phyloP scores from a whole-genome alignment of 2,888 invertebrate genomes.

The Calliopum simillimum region DNA sequence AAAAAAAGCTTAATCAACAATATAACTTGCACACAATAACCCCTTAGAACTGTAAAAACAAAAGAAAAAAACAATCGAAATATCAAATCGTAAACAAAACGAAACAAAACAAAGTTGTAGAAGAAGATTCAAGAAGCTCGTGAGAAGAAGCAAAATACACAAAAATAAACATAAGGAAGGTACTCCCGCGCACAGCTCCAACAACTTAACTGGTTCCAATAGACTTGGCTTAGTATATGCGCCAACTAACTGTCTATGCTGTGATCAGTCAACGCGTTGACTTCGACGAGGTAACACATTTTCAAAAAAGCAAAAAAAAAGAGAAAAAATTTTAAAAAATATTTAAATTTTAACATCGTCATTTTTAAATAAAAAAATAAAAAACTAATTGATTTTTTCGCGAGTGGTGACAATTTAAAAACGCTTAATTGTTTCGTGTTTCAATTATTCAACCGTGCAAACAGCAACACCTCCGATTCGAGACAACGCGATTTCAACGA shows the following conservation, averaged over 20 bases:
- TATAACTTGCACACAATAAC: not conserved
- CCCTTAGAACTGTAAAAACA: not conserved
- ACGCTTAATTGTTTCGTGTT: too few relatives aligned
- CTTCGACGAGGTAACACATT: not conserved
- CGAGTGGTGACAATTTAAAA: too few relatives aligned
- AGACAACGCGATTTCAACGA: too few relatives aligned
- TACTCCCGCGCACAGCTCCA: not conserved
- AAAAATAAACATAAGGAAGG: not conserved
- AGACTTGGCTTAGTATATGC: conserved; percentile 25
- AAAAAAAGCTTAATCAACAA: too few relatives aligned
- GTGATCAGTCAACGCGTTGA: conserved; percentile 18
- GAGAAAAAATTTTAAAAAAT: not conserved
- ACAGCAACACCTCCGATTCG: too few relatives aligned
- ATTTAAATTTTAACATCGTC: too few relatives aligned
- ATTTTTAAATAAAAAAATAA: too few relatives aligned
- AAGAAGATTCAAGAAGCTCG: not conserved
- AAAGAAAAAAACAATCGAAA: not conserved
- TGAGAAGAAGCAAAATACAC: not conserved
- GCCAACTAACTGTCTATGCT: conserved; percentile 5
- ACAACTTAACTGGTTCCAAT: conserved; percentile 26
- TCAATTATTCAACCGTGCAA: too few relatives aligned
- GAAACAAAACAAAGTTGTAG: not conserved
- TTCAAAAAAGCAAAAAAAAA: not conserved
- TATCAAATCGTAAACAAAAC: not conserved
- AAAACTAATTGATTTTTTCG: too few relatives aligned